Conservation (phyloP, 2,113 vertebrate species). For the Oncorhynchus gorbuscha region DNA sequence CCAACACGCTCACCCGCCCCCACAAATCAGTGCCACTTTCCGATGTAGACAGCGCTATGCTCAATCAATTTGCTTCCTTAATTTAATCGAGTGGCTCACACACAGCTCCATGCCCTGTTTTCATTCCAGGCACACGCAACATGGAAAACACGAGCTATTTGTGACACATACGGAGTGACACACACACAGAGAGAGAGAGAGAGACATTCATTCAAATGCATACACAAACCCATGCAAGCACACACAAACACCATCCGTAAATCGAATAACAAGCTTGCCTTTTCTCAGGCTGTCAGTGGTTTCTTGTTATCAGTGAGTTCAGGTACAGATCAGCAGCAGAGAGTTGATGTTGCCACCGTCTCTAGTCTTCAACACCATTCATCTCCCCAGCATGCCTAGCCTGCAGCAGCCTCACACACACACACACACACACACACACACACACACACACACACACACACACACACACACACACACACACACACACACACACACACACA, state of each 20-base stretch:
- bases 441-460: constrained; percentile 15
- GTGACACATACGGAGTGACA: constrained; percentile 26
- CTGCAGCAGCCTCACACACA: constrained; percentile 25
- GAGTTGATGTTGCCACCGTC: constrained; percentile 16
- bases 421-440: constrained; percentile 8
- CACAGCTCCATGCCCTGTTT: constrained; percentile 23
- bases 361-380: constrained; percentile 44
- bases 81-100: constrained; percentile 54
- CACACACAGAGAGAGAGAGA: constrained; percentile 4
- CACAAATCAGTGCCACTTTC: constrained; percentile 61
- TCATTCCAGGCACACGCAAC: constrained; percentile 48
- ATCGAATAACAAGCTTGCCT: constrained; percentile 5
- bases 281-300: constrained; percentile 25
- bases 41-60: constrained; percentile 53
- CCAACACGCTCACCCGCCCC: constrained; percentile 49
- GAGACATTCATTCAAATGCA: too few relatives aligned
- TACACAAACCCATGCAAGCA: constrained; percentile 6
- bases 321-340: not conserved
- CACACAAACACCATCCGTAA: constrained; percentile 31
- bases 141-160: constrained; percentile 50
- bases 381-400: constrained; percentile 28
- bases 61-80: constrained; percentile 68
- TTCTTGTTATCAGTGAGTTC: constrained; percentile 34
- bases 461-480: constrained; percentile 12
- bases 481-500: constrained; percentile 9